Conservation (phyloP, 2,888 invertebrate species). For the Cheilosia impressa region DNA sequence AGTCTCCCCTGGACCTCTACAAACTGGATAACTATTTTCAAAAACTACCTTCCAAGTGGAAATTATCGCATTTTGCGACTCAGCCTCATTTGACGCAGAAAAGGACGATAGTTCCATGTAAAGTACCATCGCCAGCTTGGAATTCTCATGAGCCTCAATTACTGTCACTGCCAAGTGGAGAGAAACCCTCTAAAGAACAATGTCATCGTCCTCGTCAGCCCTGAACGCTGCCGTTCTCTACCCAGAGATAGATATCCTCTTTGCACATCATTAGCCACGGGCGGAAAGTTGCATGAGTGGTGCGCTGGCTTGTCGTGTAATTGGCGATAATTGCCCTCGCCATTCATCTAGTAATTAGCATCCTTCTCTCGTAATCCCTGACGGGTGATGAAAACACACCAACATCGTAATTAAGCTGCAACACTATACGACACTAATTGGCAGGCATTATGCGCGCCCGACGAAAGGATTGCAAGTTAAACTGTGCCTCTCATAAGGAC, state of each 20-base stretch:
- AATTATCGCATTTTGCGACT: neutral
- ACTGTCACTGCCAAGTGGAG: neutral
- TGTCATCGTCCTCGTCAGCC: neutral
- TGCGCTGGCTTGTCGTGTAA: constrained; percentile 3
- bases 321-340: neutral
- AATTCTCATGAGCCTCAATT: neutral
- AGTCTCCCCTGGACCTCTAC: too few relatives aligned
- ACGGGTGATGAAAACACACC: neutral
- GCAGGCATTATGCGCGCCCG: neutral
- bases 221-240: neutral
- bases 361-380: neutral
- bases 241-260: neutral
- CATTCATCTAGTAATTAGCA: neutral
- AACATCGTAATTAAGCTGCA: constrained; percentile 5
- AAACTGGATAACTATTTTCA: too few relatives aligned
- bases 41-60: neutral
- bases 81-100: neutral
- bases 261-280: neutral
- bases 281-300: neutral
- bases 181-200: neutral
- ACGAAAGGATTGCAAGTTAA: constrained; percentile 1
- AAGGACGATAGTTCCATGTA: neutral
- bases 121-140: neutral
- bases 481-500: neutral
- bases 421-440: constrained; percentile 9